These are phyloP conservation scores for Nixonia krombeini DNA, from an alignment of 1,140 invertebrate species.

Conservation along the genomic window DNA sequence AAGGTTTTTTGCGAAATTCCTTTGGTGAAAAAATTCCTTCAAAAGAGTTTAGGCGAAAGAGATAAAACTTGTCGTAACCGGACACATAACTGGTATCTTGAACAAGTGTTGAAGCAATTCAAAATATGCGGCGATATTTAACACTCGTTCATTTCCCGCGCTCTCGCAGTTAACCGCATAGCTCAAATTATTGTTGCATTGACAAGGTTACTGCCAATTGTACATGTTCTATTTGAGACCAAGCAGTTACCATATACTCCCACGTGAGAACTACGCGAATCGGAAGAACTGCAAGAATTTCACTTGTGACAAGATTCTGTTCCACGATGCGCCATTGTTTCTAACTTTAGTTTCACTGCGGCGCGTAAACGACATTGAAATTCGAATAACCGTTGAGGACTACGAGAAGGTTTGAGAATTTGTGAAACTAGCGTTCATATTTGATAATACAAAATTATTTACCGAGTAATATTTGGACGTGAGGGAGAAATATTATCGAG, in stretches of 20 bases:
- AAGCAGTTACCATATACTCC: slow-evolving; percentile 16
- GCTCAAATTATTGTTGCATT: slow-evolving; percentile 24
- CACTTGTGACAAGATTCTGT: not conserved
- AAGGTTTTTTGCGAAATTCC: too few species aligned
- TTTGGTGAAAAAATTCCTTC: too few species aligned
- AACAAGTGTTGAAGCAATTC: slow-evolving; percentile 4
- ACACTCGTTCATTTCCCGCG: slow-evolving; percentile 1
- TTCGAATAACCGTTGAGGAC: too few species aligned
- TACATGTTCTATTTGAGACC: slow-evolving; percentile 28
- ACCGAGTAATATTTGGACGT: too few species aligned
- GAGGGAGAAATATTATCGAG: too few species aligned
- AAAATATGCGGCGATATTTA: slow-evolving; percentile 26
- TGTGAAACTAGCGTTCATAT: too few species aligned
- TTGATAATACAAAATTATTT: too few species aligned
- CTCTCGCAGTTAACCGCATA: slow-evolving; percentile 5
- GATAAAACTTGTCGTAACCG: slow-evolving; percentile 29
- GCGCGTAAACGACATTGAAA: too few species aligned
- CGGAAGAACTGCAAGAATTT: slow-evolving; percentile 23
- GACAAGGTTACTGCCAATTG: slow-evolving; percentile 36
- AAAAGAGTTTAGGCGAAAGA: too few species aligned
- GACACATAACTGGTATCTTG: slow-evolving; percentile 22
- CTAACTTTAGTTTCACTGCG: not conserved
- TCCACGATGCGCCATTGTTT: not conserved
- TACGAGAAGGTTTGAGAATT: too few species aligned
- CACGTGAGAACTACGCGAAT: slow-evolving; percentile 25